Base-by-base conservation (phyloP, 2,888 invertebrate species). In the Uropetala carovei region DNA sequence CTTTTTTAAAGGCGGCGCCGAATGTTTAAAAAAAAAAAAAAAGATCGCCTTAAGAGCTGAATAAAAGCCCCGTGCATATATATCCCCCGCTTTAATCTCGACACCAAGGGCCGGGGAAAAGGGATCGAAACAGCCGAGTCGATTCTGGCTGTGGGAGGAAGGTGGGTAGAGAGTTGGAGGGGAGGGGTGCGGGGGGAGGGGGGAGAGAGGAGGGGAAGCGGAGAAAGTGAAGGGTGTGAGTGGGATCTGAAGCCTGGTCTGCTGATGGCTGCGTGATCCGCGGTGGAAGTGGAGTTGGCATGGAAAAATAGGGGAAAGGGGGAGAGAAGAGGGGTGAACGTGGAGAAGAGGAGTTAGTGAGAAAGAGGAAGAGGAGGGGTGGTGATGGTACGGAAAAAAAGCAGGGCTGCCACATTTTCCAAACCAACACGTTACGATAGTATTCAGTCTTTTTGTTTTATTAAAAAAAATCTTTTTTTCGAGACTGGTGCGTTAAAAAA, bases 91-190 rank as follows among this genome's bases (percentile, higher is more conserved):
- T 85, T 85, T 85, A 56, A 85, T 85, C 85, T 85, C 85, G 85
- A 85, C 22, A 57, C 85, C 58, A 75, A 18, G n/a, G 56, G 84
- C 56, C 11, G 57, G 58, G 43, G 5, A n/a, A 16, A n/a, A n/a
- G 64, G 18, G 85, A 85, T 85, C 85, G 85, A 85, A 85, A 58
- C 57, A 22, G 57, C 16, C 85, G 85, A 57, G 84, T 84, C 84
- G 84, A 56, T 57, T 85, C 11, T 58, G n/a, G 75, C 22, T 22
- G 85, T 22, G 56, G 57, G 85, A 22, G 85, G 58, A 58, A 57
- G 56, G 57, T n/a, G 75, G 75, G 75, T 75, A 22, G n/a, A 14
- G 27, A 75, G 75, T 18, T n/a, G 18, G n/a, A 11, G 7, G 64
- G 16, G 18, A 13, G 13, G n/a, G n/a, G 22, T 60, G 14, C 60